A percentile compares a stretch with the other conserved stretches of the same genome.
Evolutionary conservation across 2,113 vertebrate genomes (phyloP).

Genomic region (Sclerurus mexicanus): DNA sequence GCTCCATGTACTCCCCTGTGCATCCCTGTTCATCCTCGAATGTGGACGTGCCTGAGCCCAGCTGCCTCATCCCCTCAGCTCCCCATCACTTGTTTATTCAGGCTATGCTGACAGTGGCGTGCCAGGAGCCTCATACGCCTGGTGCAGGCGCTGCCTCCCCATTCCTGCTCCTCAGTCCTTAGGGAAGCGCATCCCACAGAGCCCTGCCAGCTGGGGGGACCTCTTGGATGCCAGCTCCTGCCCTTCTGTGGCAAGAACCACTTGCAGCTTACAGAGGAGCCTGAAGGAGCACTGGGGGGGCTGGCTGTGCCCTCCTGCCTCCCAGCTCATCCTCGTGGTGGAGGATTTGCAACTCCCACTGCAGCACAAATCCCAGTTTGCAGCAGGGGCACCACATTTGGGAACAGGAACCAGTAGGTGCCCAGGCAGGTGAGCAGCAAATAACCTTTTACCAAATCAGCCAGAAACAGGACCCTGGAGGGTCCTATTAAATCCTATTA

Average conservation of each 20-base stretch:
- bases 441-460: not conserved
- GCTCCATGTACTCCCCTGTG: not conserved
- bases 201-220: not conserved
- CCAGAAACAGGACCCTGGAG: not conserved
- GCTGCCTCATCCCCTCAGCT: not conserved
- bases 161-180: not conserved
- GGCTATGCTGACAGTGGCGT: not conserved
- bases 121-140: not conserved
- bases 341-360: not conserved
- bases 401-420: not conserved
- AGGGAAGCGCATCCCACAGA: not conserved
- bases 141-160: not conserved
- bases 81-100: not conserved
- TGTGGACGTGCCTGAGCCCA: not conserved
- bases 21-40: not conserved
- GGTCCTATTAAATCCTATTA: too few species aligned
- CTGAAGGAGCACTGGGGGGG: not conserved
- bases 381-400: not conserved
- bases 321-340: accelerated
- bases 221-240: not conserved
- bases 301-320: not conserved
- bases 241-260: not conserved
- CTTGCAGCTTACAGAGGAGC: not conserved
- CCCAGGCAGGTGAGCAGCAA: not conserved
- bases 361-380: not conserved